Conservation (phyloP, 2,888 invertebrate species). For the Cataglyphis rosenhaueri region DNA sequence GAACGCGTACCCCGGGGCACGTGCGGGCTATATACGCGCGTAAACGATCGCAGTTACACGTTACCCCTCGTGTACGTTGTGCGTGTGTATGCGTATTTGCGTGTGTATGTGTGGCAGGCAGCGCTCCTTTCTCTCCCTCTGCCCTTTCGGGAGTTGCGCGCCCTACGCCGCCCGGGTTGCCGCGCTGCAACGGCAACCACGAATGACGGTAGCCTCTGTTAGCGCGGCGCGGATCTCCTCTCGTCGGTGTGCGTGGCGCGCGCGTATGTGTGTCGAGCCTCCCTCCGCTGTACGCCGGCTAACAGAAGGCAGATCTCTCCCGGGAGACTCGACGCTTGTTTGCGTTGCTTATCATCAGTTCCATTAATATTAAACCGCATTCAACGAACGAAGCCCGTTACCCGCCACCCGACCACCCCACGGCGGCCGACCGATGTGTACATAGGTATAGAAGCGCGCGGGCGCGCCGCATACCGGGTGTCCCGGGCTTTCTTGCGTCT, state of each 20-base stretch:
- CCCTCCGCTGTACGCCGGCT: constrained; percentile 82
- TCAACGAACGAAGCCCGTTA: constrained; percentile 83
- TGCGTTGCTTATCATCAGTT: constrained; percentile 86
- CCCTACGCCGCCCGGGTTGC: constrained; percentile 69
- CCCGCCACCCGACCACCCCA: constrained; percentile 57
- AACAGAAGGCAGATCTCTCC: constrained; percentile 85
- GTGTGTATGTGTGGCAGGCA: constrained; percentile 11
- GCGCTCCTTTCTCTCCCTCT: constrained; percentile 9
- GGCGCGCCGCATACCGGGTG: constrained; percentile 45
- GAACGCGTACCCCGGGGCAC: constrained; percentile 32
- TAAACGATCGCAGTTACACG: constrained; percentile 33
- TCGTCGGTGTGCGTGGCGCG: constrained; percentile 59
- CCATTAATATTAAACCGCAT: constrained; percentile 86
- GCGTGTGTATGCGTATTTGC: neutral
- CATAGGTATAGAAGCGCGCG: constrained; percentile 67
- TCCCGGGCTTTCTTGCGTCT: neutral
- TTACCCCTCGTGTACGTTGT: neutral
- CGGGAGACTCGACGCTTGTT: constrained; percentile 85
- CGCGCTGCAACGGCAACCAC: constrained; percentile 20
- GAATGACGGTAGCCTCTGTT: constrained; percentile 29
- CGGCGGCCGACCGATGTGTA: constrained; percentile 72
- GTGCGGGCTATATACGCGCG: constrained; percentile 45
- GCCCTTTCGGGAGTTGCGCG: constrained; percentile 59
- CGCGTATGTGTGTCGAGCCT: constrained; percentile 57
- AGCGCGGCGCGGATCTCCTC: constrained; percentile 36